A percentile compares a stretch with the other conserved stretches of the same genome.
Conservation (phyloP, 2,113 vertebrate genomes). For the Cettia cetti region DNA sequence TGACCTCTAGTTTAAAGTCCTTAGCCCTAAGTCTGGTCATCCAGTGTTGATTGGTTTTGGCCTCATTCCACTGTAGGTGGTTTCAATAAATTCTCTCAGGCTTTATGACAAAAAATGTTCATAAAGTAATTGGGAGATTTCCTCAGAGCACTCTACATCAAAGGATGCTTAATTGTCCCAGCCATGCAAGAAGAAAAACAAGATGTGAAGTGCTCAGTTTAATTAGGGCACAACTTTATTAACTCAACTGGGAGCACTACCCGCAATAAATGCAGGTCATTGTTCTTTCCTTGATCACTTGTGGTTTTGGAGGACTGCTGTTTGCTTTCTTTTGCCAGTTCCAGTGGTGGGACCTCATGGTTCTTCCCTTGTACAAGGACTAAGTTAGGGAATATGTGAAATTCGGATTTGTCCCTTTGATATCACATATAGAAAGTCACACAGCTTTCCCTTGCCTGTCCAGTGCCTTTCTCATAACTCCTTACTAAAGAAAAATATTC, state of each 20-base stretch:
- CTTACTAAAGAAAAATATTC: not conserved
- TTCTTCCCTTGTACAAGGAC: not conserved
- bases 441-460: not conserved
- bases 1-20: not conserved
- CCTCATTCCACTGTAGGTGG: conserved; percentile 52
- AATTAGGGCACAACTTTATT: conserved; percentile 69
- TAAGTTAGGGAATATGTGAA: not conserved
- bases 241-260: conserved; percentile 61
- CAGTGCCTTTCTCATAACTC: not conserved
- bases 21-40: conserved; percentile 17
- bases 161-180: conserved; percentile 65
- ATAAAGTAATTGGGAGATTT: conserved; percentile 67
- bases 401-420: not conserved
- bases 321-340: not conserved
- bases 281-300: conserved; percentile 44
- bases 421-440: not conserved
- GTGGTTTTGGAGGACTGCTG: not conserved
- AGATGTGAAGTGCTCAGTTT: conserved; percentile 63
- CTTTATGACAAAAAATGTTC: conserved; percentile 60
- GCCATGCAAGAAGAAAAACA: conserved; percentile 66
- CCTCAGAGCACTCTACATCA: conserved; percentile 65
- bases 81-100: conserved; percentile 61
- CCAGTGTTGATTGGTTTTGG: conserved; percentile 27
- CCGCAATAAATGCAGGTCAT: conserved; percentile 61
- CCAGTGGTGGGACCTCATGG: not conserved